Percentiles rank a stretch among this genome's conserved stretches.
Conservation (phyloP, 1,140 invertebrate genomes). For the Neoseiulus cucumeris region DNA sequence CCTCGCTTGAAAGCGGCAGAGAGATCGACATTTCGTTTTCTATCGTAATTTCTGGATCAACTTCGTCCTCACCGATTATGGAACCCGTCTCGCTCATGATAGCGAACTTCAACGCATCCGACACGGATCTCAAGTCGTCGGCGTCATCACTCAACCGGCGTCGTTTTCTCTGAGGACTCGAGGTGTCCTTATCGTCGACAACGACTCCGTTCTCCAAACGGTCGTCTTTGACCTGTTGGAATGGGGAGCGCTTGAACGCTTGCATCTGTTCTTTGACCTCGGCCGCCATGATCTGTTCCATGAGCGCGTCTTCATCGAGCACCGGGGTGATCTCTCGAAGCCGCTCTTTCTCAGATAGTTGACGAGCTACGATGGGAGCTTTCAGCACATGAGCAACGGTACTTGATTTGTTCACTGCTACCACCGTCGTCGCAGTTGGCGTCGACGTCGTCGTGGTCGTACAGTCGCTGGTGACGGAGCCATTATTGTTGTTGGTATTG, state of each 20-base stretch:
- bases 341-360: neutral
- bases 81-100: neutral
- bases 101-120: neutral
- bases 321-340: neutral
- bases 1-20: neutral
- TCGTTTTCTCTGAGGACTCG: neutral
- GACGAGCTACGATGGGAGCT: neutral
- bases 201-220: neutral
- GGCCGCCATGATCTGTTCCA: slow-evolving; percentile 9
- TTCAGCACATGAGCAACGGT: slow-evolving; percentile 2
- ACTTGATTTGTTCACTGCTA: neutral
- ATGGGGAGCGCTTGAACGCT: neutral
- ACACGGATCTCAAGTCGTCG: neutral
- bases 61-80: neutral
- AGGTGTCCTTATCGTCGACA: neutral
- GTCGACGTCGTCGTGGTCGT: neutral
- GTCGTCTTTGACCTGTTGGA: neutral
- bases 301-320: slow-evolving; percentile 9
- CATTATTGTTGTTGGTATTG: neutral
- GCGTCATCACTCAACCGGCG: neutral
- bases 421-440: neutral
- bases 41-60: neutral
- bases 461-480: neutral
- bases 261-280: slow-evolving; percentile 3
- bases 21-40: slow-evolving; percentile 9